Evolutionary conservation across 2,888 invertebrate genomes (phyloP).

Genomic region (Belgica antarctica): DNA sequence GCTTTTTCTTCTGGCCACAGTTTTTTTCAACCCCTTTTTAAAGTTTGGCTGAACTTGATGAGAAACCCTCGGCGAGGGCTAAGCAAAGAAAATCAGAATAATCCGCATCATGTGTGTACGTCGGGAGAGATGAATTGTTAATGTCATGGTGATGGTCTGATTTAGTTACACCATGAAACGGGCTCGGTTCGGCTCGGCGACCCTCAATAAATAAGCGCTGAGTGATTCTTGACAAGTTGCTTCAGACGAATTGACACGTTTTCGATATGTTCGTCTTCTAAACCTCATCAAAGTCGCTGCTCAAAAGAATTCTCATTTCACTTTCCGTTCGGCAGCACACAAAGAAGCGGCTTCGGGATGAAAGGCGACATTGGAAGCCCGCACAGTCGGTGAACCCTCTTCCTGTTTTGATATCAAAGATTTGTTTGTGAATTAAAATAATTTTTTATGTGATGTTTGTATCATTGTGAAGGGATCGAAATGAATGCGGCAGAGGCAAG

Average conservation of each 20-base stretch:
- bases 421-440: conserved; percentile 42
- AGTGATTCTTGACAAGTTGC: neutral
- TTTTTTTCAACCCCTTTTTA: conserved; percentile 41
- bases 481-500: too few relatives aligned
- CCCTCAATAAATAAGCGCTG: conserved; percentile 44
- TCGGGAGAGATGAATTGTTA: conserved; percentile 3
- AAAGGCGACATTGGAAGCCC: conserved; percentile 3
- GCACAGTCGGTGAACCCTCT: conserved; percentile 20
- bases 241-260: neutral
- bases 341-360: neutral
- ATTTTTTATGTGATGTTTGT: conserved; percentile 42
- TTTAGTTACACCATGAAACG: neutral
- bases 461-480: conserved; percentile 11
- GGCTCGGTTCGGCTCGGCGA: too few relatives aligned
- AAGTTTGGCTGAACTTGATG: conserved; percentile 2
- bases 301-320: neutral
- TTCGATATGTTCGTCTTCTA: neutral
- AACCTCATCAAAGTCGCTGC: neutral
- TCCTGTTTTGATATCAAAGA: conserved; percentile 35
- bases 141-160: conserved; percentile 14
- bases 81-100: conserved; percentile 16
- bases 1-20: conserved; percentile 43
- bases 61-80: neutral
- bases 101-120: conserved; percentile 22
- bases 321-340: conserved; percentile 9